Base-by-base conservation (phyloP, 1,140 invertebrate species). In the Maniola jurtina region DNA sequence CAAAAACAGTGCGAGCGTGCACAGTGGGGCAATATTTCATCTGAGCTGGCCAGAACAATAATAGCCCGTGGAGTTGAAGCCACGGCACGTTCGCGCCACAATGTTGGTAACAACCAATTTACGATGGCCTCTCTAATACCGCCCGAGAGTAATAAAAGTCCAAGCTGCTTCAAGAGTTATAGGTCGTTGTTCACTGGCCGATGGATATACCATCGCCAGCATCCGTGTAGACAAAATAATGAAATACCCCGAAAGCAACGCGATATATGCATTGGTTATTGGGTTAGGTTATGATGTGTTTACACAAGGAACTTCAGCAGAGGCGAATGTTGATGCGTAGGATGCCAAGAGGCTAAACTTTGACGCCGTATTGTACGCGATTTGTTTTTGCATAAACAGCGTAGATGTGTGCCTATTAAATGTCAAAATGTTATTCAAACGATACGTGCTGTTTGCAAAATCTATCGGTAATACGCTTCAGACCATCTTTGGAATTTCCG, bases 141-240 rank as follows among this genome's bases (percentile, higher is more conserved):
- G 61, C 56, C 33, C 57, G 16, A 69, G 68, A 73, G 57, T 70
- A 58, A 3, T 15, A 42, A 61, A 66, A 50, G 14, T 35, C 13
- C 16, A 11, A 33, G 33, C 45, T 56, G 54, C 69, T 48, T 66
- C 25, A 52, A 67, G 40, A 64, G 61, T 47, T n/a, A 63, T 61
- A 74, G 80, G 8, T 81, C 82, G 75, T 45, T 9, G 13, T 70
- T 45, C 13, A 63, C 66, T 86, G 81, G 88, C 70, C 66, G 64
- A 62, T 78, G 71, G 71, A 76, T 50, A 77, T 71, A 84, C 81
- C 80, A 88, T 86, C 84, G 80, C 81, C 82, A 84, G 82, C 79
- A 86, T 89, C 85, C 85, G 80, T 85, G 88, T 90, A 90, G 88
- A 90, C 88, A 90, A 90, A 90, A 90, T 90, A 90, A 83, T 80